Conservation (phyloP, 2,797 vertebrate genomes). For the Sciaenops ocellatus region DNA sequence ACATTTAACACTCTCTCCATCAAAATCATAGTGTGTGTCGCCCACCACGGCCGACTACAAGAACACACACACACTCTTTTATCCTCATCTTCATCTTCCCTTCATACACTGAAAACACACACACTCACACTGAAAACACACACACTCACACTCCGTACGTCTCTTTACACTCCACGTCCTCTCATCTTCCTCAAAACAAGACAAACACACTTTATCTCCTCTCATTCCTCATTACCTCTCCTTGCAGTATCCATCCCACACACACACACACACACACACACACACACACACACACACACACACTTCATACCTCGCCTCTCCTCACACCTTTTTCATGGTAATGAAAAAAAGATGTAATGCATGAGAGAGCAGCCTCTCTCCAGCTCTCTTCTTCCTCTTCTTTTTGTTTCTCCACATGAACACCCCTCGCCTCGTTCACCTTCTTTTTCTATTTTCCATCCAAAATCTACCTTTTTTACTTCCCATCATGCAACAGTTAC, state of each 20-base stretch:
- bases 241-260: slow-evolving; percentile 6
- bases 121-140: background rate
- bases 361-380: slow-evolving; percentile 38
- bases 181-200: slow-evolving; percentile 26
- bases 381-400: background rate
- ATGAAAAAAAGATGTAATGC: slow-evolving; percentile 58
- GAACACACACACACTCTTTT: slow-evolving; percentile 1
- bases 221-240: slow-evolving; percentile 23
- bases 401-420: background rate
- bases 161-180: background rate
- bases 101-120: background rate
- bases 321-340: slow-evolving; percentile 16
- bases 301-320: background rate
- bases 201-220: slow-evolving; percentile 26
- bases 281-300: slow-evolving; percentile 27
- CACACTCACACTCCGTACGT: background rate
- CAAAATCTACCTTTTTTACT: background rate
- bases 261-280: slow-evolving; percentile 17
- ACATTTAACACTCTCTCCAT: slow-evolving; percentile 5
- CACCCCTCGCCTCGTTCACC: background rate
- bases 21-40: background rate
- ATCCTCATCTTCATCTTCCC: background rate
- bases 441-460: background rate
- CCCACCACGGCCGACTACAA: slow-evolving; percentile 8
- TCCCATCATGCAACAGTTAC: too few relatives aligned